Conservation (phyloP, 2,113 vertebrate species). For the Pygoscelis antarcticus region DNA sequence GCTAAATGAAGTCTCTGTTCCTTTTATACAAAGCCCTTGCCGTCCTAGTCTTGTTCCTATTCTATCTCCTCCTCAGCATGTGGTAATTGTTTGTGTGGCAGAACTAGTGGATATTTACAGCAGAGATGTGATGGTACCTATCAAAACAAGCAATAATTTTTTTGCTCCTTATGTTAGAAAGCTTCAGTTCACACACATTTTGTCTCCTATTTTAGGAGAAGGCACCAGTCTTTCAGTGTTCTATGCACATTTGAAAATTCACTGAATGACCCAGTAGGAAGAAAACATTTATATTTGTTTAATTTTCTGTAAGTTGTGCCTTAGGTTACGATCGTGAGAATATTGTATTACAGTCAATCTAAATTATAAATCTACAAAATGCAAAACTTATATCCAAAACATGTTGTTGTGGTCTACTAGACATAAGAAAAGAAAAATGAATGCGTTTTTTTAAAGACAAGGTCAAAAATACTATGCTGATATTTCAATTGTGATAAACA, state of each 20-base stretch:
- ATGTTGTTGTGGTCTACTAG: not conserved
- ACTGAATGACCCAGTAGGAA: not conserved
- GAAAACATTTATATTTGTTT: not conserved
- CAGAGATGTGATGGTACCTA: not conserved
- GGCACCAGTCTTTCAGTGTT: not conserved
- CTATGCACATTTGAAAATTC: not conserved
- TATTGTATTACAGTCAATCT: not conserved
- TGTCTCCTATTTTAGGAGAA: not conserved
- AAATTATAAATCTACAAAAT: not conserved
- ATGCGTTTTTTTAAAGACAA: not conserved
- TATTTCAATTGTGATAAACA: not conserved
- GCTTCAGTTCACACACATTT: not conserved
- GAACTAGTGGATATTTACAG: not conserved
- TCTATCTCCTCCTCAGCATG: not conserved
- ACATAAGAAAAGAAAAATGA: not conserved
- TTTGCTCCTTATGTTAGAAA: not conserved
- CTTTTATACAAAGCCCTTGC: not conserved
- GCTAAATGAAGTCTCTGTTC: not conserved
- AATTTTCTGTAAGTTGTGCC: not conserved
- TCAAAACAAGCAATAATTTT: not conserved
- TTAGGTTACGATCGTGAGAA: not conserved
- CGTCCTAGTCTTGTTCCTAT: not conserved
- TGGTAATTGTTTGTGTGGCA: not conserved
- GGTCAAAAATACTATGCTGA: not conserved
- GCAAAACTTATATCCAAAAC: not conserved